Evolutionary conservation across 2,888 invertebrate species (phyloP), one percentile per base, ranked within the genome.

Genomic region (Endotricha flammealis): DNA sequence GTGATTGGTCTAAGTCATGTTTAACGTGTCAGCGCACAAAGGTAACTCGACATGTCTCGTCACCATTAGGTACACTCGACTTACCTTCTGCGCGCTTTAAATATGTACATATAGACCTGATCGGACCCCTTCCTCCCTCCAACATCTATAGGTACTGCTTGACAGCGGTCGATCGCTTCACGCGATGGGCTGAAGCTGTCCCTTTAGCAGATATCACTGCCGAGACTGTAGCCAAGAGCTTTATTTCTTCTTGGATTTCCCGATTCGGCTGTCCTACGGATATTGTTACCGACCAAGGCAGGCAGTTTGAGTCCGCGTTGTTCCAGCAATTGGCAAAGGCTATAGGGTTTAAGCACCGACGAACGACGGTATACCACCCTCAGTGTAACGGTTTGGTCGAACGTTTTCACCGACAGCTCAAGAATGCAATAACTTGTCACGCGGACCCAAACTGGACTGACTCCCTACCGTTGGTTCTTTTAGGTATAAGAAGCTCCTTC

Each of bases 161-260:
- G 1, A 71, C 68, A 1, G 43, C 43, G 8, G 42, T 62, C 6
- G 60, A 66, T 37, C 38, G 59, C 4, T 60, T 51, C 35, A 58
- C 69, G 2, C 44, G 64, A 12, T 68, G 71, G 68, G 57, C 67
- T n/a, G 73, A 71, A 42, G 66, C 53, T 3, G 40, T 59, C 8
- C 70, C 73, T 0, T 12, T 71, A 1, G 5, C 14, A 3, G 57
- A 73, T 31, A 68, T 65, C 11, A 57, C 63, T 2, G 69, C 66
- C 0, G 60, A 56, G 33, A 60, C 65, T 0, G 56, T 63, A 3
- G 66, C 66, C 2, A 29, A 38, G 12, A 57, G 61, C 3, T 60
- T 81, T 12, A 38, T 61, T 12, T 16, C 27, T 1, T 40, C 38
- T 0, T 81, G 75, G 80, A 57, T 83, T 2, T 37, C 71, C 1